phyloP scores from a whole-genome alignment of 2,797 vertebrate species.

The Gephyroberyx darwinii region DNA sequence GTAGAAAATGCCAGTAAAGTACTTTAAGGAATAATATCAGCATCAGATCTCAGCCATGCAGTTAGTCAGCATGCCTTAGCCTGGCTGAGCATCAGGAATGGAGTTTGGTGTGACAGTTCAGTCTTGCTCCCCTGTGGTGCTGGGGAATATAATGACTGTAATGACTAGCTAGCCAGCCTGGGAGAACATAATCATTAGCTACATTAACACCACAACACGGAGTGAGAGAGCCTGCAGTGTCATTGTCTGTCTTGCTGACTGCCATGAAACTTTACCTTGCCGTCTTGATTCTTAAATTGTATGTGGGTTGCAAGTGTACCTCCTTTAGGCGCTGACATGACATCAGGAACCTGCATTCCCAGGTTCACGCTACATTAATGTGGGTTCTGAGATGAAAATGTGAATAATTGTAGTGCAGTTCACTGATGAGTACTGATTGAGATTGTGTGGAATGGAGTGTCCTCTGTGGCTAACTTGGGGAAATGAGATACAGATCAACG shows the following conservation, averaged over 20 bases:
- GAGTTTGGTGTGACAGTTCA: slow-evolving; percentile 10
- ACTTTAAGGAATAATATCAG: slow-evolving; percentile 1
- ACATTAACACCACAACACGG: slow-evolving; percentile 3
- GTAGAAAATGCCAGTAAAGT: background rate
- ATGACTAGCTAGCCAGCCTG: background rate
- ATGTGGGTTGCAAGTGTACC: background rate
- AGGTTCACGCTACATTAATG: background rate
- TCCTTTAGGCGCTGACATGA: background rate
- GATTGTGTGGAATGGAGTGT: background rate
- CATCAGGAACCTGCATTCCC: background rate
- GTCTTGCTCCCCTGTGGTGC: background rate
- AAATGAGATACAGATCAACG: background rate
- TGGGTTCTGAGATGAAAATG: background rate
- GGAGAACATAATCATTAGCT: slow-evolving; percentile 27
- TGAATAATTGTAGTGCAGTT: too few species aligned
- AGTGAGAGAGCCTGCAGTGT: background rate
- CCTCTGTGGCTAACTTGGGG: background rate
- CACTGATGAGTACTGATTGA: background rate
- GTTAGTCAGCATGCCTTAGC: background rate
- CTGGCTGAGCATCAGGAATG: slow-evolving; percentile 11
- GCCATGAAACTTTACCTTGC: too few species aligned
- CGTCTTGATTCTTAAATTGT: background rate
- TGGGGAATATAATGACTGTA: slow-evolving; percentile 6
- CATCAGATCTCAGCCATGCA: background rate
- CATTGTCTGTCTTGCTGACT: too few species aligned